phyloP scores from a whole-genome alignment of 2,113 vertebrate genomes.

The Catharus fuscescens region DNA sequence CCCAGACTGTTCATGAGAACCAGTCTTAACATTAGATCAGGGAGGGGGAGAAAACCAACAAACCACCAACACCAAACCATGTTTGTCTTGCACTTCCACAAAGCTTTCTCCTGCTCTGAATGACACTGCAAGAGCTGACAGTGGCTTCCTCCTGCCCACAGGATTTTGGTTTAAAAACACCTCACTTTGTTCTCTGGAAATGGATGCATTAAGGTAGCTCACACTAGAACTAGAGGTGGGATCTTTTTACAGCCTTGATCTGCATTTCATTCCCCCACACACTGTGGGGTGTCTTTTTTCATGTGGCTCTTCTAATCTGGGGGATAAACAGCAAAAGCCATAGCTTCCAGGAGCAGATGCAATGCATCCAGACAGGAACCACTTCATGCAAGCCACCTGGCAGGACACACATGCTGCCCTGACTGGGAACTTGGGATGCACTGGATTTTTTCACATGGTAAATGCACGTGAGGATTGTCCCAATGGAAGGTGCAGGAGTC shows the following conservation, averaged over 20 bases:
- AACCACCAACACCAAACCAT: background rate
- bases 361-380: background rate
- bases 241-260: background rate
- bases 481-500: slow-evolving; percentile 24
- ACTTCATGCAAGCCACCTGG: background rate
- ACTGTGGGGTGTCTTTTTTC: background rate
- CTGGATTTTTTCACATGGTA: background rate
- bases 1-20: background rate
- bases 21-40: background rate
- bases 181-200: background rate
- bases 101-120: background rate
- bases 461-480: background rate
- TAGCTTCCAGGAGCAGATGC: background rate
- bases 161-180: background rate
- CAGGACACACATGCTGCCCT: background rate
- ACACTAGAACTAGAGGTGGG: background rate
- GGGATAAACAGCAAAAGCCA: background rate
- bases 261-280: background rate
- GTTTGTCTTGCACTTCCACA: background rate
- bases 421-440: background rate
- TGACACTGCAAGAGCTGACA: background rate
- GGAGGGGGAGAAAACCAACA: background rate
- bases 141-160: background rate
- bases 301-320: background rate
- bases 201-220: background rate